Percentiles rank a stretch among this genome's conserved stretches.
Conservation (phyloP, 1,140 invertebrate species). For the Drosophila mauritiana region DNA sequence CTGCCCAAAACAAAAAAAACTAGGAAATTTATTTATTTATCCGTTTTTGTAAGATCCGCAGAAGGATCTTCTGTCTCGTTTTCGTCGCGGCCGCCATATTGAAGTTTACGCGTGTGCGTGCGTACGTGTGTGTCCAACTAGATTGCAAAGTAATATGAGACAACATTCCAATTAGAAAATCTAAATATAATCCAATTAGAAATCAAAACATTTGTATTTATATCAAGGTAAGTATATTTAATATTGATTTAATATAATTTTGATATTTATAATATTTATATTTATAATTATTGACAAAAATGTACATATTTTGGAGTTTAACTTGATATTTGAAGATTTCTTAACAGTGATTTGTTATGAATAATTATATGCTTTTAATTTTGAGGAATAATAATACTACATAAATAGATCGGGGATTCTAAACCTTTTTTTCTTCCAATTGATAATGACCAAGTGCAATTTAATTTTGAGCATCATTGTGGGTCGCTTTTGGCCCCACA, state of each 20-base stretch:
- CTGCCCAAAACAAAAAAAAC: constrained; percentile 10
- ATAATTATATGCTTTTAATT: too few species aligned
- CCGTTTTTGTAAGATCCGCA: constrained; percentile 1
- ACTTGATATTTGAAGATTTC: too few species aligned
- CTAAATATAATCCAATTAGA: not conserved
- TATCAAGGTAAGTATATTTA: not conserved
- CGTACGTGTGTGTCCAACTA: too few species aligned
- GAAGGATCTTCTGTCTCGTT: constrained; percentile 7
- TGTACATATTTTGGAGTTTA: too few species aligned
- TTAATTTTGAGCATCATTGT: constrained; percentile 28
- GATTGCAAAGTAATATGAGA: too few species aligned
- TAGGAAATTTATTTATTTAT: constrained; percentile 14
- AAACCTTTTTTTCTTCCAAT: not conserved
- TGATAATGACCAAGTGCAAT: constrained; percentile 19
- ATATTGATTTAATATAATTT: too few species aligned
- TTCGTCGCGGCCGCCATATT: constrained; percentile 10
- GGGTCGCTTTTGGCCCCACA: constrained; percentile 32
- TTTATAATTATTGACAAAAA: too few species aligned
- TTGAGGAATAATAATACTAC: too few species aligned
- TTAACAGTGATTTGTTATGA: too few species aligned
- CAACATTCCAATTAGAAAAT: too few species aligned
- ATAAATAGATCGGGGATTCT: too few species aligned
- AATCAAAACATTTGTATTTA: not conserved
- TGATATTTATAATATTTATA: too few species aligned
- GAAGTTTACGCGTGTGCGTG: not conserved